These are phyloP conservation scores for Saimiri boliviensis DNA, from an alignment of 2,113 vertebrate species.

Conservation along the genomic window DNA sequence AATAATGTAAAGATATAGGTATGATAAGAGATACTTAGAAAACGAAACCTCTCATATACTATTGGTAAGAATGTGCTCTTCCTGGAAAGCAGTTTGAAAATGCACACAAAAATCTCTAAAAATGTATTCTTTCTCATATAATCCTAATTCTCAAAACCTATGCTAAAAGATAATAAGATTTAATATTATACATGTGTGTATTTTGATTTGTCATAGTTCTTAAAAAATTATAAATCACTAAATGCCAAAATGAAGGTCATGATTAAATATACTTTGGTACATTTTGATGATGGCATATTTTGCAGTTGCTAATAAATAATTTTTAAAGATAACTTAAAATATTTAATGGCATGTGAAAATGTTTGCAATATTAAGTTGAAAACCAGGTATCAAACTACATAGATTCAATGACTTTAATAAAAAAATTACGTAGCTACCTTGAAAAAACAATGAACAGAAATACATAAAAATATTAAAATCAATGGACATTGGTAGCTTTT, in stretches of 20 bases:
- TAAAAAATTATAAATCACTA: not conserved
- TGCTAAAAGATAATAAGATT: not conserved
- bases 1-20: not conserved
- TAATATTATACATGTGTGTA: not conserved
- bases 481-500: not conserved
- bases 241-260: not conserved
- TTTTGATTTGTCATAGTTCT: not conserved
- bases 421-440: not conserved
- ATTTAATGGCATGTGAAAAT: not conserved
- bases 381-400: not conserved
- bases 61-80: not conserved
- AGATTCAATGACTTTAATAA: not conserved
- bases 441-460: not conserved
- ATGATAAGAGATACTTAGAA: not conserved
- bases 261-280: not conserved
- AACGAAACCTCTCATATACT: not conserved
- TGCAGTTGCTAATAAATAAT: not conserved
- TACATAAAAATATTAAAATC: not conserved
- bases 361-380: not conserved
- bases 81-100: not conserved
- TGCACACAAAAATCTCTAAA: not conserved
- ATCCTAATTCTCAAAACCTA: not conserved
- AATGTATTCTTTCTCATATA: not conserved
- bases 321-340: not conserved
- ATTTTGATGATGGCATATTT: conserved; percentile 1